Conservation (phyloP, 2,888 invertebrate species). For the Eubasilissa splendida region DNA sequence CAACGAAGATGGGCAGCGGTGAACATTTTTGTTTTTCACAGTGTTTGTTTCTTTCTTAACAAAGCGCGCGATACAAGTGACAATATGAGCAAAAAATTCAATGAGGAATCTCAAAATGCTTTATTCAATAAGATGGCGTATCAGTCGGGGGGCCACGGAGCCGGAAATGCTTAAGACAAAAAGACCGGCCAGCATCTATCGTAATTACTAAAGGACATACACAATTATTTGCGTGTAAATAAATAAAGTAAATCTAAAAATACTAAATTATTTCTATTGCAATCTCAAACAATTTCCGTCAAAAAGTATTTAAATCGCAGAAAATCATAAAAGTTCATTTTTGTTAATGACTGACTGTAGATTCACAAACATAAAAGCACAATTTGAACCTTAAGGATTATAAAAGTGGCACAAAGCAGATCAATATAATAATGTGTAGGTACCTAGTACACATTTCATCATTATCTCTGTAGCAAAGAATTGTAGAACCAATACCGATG, state of each 20-base stretch:
- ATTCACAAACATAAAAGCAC: constrained; percentile 18
- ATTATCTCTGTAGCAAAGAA: not conserved
- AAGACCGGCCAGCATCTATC: constrained; percentile 15
- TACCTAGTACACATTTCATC: no score
- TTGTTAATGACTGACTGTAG: not conserved
- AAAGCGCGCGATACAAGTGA: not conserved
- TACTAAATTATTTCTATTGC: no score
- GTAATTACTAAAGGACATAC: not conserved
- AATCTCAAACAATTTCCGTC: no score
- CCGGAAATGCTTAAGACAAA: constrained; percentile 1
- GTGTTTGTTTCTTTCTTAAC: constrained; percentile 22
- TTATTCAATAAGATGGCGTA: constrained; percentile 19
- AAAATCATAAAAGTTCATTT: no score
- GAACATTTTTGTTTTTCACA: constrained; percentile 10
- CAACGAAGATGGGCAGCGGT: constrained; percentile 6
- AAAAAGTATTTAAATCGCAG: no score
- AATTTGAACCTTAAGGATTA: not conserved
- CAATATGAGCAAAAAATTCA: constrained; percentile 24
- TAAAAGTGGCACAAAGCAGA: constrained; percentile 32
- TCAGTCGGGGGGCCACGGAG: constrained; percentile 10
- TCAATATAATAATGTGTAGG: not conserved
- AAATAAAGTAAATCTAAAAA: no score
- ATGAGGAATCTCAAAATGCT: constrained; percentile 27
- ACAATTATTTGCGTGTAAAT: no score
- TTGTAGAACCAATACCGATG: constrained; percentile 37